Conservation (phyloP, 1,140 invertebrate genomes). For the Holcopasites calliopsidis region DNA sequence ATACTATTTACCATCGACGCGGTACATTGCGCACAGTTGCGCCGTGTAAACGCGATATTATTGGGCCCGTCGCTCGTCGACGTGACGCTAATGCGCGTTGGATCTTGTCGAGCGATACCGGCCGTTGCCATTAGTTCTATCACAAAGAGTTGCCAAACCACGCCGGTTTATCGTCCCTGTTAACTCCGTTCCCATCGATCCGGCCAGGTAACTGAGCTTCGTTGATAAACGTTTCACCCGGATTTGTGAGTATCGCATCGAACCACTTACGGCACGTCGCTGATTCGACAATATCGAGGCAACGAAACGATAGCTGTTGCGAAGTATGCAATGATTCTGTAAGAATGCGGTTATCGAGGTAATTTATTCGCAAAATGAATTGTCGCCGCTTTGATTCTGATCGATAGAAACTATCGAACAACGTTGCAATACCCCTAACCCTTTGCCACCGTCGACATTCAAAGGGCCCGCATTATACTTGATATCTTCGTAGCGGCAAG, state of each 20-base stretch:
- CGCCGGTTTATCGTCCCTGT: conserved; percentile 21
- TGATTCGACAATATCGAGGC: neutral
- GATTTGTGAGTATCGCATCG: conserved; percentile 5
- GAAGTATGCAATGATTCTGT: no score
- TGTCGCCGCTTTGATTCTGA: no score
- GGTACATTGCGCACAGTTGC: conserved; percentile 25
- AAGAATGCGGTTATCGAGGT: no score
- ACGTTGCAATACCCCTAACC: neutral
- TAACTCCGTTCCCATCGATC: conserved; percentile 10
- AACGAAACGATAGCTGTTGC: neutral
- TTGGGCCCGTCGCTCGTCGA: conserved; percentile 25
- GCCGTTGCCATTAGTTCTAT: conserved; percentile 30
- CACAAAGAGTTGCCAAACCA: conserved; percentile 39
- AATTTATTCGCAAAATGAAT: no score
- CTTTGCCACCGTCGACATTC: neutral
- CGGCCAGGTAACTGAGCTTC: conserved; percentile 12
- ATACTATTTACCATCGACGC: conserved; percentile 32
- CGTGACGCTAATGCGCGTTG: conserved; percentile 22
- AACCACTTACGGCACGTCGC: conserved; percentile 5
- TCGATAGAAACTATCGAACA: no score
- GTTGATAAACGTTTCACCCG: conserved; percentile 40
- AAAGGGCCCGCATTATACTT: no score
- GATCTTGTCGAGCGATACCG: conserved; percentile 25
- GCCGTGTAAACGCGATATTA: conserved; percentile 34
- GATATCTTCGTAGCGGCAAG: no score